Evolutionary conservation across 2,888 invertebrate genomes (phyloP).

Genomic region (Melanotus villosus): DNA sequence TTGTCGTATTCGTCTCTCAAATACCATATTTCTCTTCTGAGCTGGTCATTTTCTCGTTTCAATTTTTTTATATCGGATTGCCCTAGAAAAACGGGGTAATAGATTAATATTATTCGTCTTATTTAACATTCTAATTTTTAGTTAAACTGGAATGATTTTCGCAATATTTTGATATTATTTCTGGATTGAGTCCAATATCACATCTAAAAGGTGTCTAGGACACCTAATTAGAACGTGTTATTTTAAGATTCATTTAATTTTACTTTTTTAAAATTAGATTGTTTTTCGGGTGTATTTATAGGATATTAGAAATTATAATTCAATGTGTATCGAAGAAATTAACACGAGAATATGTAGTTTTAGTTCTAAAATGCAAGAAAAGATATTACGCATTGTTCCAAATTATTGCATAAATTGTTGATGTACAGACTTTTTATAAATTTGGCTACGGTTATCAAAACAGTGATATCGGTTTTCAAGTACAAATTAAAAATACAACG

Average conservation of each 20-base stretch:
- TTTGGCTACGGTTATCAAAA: no score
- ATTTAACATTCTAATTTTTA: not conserved
- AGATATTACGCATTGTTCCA: no score
- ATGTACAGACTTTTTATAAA: no score
- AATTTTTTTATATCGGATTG: constrained; percentile 92
- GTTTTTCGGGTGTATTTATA: no score
- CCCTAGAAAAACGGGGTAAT: constrained; percentile 70
- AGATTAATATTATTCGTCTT: not conserved
- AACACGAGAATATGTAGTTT: no score
- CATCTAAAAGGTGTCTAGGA: constrained; percentile 29
- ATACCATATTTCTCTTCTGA: constrained; percentile 89
- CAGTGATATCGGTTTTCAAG: no score
- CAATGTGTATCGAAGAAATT: no score
- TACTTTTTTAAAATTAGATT: not conserved
- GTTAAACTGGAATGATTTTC: constrained; percentile 4
- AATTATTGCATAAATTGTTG: no score
- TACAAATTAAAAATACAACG: no score
- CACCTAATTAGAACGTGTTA: constrained; percentile 27
- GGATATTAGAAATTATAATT: no score
- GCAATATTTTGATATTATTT: constrained; percentile 19
- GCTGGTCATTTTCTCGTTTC: constrained; percentile 88
- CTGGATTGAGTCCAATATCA: constrained; percentile 34
- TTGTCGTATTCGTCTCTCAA: constrained; percentile 91
- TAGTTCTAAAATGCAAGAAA: no score
- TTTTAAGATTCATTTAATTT: constrained; percentile 2